Conservation (phyloP, 2,113 vertebrate genomes). For the Microtus montanus region DNA sequence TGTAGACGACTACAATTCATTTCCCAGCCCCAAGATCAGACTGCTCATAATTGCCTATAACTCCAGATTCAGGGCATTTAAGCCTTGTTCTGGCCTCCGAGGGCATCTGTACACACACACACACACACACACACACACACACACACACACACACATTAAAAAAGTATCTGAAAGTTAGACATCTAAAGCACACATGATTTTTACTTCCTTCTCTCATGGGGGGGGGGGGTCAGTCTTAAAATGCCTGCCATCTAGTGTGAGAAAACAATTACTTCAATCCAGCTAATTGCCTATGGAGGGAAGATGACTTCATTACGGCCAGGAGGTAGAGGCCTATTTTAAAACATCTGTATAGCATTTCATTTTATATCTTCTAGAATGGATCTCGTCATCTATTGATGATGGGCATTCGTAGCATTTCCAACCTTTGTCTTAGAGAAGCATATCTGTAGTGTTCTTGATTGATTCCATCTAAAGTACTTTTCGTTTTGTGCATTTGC, state of each 20-base stretch:
- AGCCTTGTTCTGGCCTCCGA: no score
- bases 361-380: background rate
- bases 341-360: background rate
- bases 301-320: background rate
- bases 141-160: no score
- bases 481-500: background rate
- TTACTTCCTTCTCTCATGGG: background rate
- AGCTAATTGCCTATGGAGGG: background rate
- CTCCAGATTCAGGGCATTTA: no score
- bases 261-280: background rate
- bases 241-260: background rate
- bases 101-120: no score
- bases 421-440: conserved; percentile 16
- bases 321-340: background rate
- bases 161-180: no score
- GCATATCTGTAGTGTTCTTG: background rate
- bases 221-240: background rate
- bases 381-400: background rate
- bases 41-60: no score
- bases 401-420: background rate
- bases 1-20: no score
- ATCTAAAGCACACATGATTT: no score
- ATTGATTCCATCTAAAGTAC: background rate
- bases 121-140: no score
- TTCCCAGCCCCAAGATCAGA: no score